These are phyloP conservation scores for Cygnus olor DNA, from an alignment of 2,797 vertebrate genomes.

Conservation along the genomic window DNA sequence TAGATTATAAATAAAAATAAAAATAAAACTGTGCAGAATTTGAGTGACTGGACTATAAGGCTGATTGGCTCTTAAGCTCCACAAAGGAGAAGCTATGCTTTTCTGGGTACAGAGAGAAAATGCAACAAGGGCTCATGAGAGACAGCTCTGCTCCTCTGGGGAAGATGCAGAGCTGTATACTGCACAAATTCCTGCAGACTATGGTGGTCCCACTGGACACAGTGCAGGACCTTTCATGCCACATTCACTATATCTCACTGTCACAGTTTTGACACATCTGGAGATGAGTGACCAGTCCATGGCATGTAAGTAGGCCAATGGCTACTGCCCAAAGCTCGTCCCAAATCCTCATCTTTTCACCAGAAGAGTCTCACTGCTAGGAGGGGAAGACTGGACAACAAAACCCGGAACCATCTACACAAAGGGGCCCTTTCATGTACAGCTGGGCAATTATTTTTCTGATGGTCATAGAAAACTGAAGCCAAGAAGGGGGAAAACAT, in stretches of 20 bases:
- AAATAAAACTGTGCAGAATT: neutral
- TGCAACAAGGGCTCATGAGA: neutral
- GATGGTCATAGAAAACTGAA: neutral
- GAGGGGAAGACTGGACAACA: neutral
- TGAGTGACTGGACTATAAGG: neutral
- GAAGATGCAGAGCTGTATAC: neutral
- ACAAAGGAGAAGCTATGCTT: neutral
- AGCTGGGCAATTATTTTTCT: neutral
- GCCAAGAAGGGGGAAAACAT: neutral
- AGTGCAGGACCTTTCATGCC: neutral
- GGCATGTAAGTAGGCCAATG: rapidly evolving
- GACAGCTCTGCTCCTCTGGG: neutral
- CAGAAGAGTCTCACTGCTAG: neutral
- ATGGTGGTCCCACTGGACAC: neutral
- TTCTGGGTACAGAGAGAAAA: neutral
- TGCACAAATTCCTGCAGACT: neutral
- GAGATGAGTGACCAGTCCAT: neutral
- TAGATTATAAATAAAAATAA: neutral
- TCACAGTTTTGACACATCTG: neutral
- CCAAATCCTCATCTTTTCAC: neutral
- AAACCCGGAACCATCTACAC: neutral
- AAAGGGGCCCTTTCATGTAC: neutral
- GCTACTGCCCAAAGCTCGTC: neutral
- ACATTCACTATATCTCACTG: neutral
- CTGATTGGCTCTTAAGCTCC: neutral